Percentiles rank a stretch among this genome's conserved stretches.
Conservation (phyloP, 2,888 invertebrate genomes). For the Limnephilus marmoratus region DNA sequence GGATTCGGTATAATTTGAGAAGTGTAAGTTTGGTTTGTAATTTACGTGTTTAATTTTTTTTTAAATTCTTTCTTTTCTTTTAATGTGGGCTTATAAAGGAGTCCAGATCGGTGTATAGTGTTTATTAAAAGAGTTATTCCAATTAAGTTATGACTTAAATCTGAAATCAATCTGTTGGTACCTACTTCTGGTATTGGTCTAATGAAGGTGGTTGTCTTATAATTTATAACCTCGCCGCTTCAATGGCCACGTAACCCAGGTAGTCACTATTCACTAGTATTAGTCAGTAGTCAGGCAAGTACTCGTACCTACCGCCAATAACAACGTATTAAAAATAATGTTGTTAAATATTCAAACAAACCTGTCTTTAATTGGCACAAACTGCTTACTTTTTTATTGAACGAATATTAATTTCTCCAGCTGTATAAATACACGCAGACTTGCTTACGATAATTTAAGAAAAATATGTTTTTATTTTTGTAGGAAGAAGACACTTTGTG, state of each 20-base stretch:
- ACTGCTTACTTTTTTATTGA: background rate
- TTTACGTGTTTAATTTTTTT: too few species aligned
- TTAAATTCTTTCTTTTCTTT: too few species aligned
- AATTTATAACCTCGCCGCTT: background rate
- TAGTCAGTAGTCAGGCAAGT: background rate
- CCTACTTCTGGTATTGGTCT: background rate
- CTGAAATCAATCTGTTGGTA: background rate
- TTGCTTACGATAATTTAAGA: background rate
- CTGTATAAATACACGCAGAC: background rate
- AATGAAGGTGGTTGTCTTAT: background rate
- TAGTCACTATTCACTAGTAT: background rate
- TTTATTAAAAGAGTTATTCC: too few species aligned
- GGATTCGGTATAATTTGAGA: too few species aligned
- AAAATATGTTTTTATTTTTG: background rate
- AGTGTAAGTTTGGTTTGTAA: too few species aligned
- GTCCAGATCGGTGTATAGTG: too few species aligned
- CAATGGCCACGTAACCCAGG: background rate
- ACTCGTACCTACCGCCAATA: background rate
- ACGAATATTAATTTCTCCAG: background rate
- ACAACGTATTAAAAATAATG: background rate
- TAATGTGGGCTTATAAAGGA: too few species aligned
- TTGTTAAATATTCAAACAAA: background rate
- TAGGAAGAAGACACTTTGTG: background rate
- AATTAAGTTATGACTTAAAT: too few species aligned
- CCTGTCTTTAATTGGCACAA: background rate